Conservation (phyloP, 2,797 vertebrate species). For the Mallotus villosus region DNA sequence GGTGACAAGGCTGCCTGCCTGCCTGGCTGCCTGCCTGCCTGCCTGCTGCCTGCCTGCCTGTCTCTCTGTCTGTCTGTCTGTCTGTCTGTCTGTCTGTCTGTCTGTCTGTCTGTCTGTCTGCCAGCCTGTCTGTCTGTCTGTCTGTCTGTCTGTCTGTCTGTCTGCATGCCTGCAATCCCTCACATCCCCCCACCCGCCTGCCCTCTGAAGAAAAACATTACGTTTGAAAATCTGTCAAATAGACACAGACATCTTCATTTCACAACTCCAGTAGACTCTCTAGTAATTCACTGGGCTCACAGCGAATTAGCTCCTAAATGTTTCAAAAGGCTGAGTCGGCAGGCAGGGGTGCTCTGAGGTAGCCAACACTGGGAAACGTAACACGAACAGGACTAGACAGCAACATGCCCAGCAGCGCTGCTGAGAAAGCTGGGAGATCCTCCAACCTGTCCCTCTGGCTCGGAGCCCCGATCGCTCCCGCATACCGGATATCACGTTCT, state of each 20-base stretch:
- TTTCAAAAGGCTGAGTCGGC: constrained; percentile 4
- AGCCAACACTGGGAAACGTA: neutral
- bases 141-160: neutral
- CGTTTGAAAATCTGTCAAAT: constrained; percentile 3
- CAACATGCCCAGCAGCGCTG: too few relatives aligned
- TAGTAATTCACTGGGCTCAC: constrained; percentile 9
- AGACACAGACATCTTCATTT: constrained; percentile 10
- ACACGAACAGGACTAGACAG: too few relatives aligned
- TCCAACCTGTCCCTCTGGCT: too few relatives aligned
- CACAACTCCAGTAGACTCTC: constrained; percentile 9
- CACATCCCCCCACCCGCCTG: neutral
- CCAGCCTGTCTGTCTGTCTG: too few relatives aligned
- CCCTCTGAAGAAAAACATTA: neutral
- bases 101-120: too few relatives aligned
- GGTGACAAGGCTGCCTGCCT: too few relatives aligned
- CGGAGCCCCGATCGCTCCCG: too few relatives aligned
- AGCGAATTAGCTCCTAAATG: constrained; percentile 13
- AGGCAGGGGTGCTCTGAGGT: neutral
- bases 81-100: too few relatives aligned
- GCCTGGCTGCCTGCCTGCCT: neutral
- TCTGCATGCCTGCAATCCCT: neutral
- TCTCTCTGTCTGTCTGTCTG: too few relatives aligned
- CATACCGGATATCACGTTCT: too few relatives aligned
- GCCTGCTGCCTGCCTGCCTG: too few relatives aligned
- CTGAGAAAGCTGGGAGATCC: too few relatives aligned